These are phyloP conservation scores for Heliocidaris tuberculata DNA, from an alignment of 35 echinoderm and acorn worm genomes.

Conservation along the genomic window DNA sequence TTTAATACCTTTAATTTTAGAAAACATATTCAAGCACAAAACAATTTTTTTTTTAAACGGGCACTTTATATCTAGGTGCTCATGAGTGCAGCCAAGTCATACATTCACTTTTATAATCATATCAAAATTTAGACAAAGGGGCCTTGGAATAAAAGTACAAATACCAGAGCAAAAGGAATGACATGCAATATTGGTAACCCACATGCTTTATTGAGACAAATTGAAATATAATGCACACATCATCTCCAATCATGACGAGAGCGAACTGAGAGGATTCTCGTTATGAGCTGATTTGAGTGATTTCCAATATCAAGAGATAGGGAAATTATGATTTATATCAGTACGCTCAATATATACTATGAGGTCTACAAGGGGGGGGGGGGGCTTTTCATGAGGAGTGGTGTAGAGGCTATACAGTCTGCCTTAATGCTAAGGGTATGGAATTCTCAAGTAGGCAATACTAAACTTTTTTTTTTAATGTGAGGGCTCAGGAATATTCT, in stretches of 20 bases:
- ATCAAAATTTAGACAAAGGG: neutral
- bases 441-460: neutral
- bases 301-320: neutral
- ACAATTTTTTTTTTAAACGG: neutral
- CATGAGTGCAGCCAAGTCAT: neutral
- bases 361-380: too few relatives aligned
- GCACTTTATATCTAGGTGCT: neutral
- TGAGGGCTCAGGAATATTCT: neutral
- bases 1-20: neutral
- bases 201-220: neutral
- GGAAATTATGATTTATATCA: neutral
- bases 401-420: neutral
- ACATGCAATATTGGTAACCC: neutral
- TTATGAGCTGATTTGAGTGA: neutral
- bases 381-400: neutral
- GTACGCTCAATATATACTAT: neutral
- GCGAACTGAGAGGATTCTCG: neutral
- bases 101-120: neutral
- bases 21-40: neutral
- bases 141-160: neutral
- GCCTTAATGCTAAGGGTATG: neutral
- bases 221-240: conserved; percentile 12
- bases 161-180: neutral
- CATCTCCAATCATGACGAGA: neutral
- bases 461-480: too few relatives aligned